Conservation (phyloP, 2,113 vertebrate genomes). For the Laterallus jamaicensis region DNA sequence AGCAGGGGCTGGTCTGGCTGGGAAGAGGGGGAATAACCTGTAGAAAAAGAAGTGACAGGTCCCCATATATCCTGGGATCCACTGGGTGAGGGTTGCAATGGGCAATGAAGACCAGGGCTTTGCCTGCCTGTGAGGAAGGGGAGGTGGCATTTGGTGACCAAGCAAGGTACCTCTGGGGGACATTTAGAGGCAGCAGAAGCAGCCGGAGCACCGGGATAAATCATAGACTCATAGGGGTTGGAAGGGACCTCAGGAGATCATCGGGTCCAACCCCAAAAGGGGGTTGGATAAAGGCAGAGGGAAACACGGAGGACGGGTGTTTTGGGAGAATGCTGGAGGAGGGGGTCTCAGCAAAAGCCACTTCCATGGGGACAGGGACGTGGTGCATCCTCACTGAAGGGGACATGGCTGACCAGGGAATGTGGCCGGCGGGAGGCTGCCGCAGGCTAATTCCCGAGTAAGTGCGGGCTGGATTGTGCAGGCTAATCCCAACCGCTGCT, state of each 20-base stretch:
- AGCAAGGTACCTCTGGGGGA: background rate
- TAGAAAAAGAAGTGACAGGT: background rate
- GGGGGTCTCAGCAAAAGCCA: background rate
- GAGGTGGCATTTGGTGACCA: background rate
- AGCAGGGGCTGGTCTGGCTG: background rate
- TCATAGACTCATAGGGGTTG: too few relatives aligned
- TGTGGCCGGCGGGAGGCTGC: background rate
- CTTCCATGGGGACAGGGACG: background rate
- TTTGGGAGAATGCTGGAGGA: background rate
- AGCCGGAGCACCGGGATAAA: background rate
- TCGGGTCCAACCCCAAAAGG: too few relatives aligned
- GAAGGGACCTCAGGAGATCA: too few relatives aligned
- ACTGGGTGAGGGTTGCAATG: fast-evolving
- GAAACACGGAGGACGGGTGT: background rate
- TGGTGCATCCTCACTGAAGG: fast-evolving
- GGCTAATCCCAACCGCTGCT: slow-evolving; percentile 48
- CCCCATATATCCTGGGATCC: fast-evolving
- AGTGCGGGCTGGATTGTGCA: slow-evolving; percentile 21
- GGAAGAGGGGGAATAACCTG: background rate
- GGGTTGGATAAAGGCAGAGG: background rate
- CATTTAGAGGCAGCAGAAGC: background rate
- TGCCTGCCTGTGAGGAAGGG: background rate
- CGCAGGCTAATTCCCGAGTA: background rate
- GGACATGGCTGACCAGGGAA: background rate
- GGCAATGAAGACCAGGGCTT: background rate